Evolutionary conservation across 2,888 invertebrate genomes (phyloP), one percentile per base, ranked within the genome.

Genomic region (Microplitis deprimator): DNA sequence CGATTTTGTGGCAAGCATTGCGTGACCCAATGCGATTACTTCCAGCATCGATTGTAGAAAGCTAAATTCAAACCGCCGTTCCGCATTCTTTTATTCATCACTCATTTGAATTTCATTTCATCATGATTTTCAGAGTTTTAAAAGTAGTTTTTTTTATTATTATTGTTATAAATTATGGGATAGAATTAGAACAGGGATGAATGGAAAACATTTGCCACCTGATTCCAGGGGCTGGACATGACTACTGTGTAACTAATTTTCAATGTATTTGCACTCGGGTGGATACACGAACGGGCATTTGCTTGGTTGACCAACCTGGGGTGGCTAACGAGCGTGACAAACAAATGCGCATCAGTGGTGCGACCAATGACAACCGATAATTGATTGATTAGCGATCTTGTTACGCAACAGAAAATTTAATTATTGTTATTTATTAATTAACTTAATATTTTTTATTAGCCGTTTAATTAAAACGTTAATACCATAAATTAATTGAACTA

Each of bases 291-390:
- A 78, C 75, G 80, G 78, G 80, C 73, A 82, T 85, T 84, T 85
- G 82, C 81, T 83, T 81, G 83, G 84, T 83, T 83, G 83, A 84
- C 82, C 83, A 83, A 77, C 67, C 75, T 78, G 81, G 80, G 82
- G 81, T 83, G 84, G 78, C 79, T 85, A 86, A 86, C 85, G 82
- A 84, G 85, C 86, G 83, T 84, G 82, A 83, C 86, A 85, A 87
- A 86, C 82, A 85, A 87, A 87, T 86, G 85, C 84, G 79, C 86
- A 85, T 84, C 84, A 74, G 80, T 77, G 82, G 83, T 80, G 82
- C 83, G 72, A 50, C 80, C 81, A 68, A 75, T 81, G 77, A 84
- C 84, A 72, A 81, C 75, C 82, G 82, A 85, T 87, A 87, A 87
- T 87, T 88, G 86, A 86, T 87, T 85, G 85, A 87, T 87, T 84